Base-by-base conservation (phyloP, 2,113 vertebrate species). In the Perccottus glenii region DNA sequence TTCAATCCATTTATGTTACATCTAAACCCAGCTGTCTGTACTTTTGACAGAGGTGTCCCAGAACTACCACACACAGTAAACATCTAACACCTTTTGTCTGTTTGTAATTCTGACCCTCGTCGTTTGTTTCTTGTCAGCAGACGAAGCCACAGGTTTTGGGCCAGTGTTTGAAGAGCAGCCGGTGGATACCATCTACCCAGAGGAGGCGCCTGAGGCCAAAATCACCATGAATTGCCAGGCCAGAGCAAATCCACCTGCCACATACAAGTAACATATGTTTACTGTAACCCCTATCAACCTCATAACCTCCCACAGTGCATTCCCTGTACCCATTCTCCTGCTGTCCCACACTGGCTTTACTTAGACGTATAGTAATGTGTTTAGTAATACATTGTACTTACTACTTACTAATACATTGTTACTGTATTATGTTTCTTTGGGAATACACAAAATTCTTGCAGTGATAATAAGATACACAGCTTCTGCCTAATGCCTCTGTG, bases 81-180 rank as follows among this genome's bases (percentile, higher is more conserved):
- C 32, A 16, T 57, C 44, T 4, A 10, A 57, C 47, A 66, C 52
- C 51, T 64, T 59, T 72, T 56, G 69, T 59, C 42, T 65, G 46
- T 75, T 61, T 76, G 36, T 72, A n/a, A 32, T 12, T 61, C 56
- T 50, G 56, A 64, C 67, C 61, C 61, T 16, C 11, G 0, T 71
- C 4, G 38, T 72, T 74, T 82, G 67, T 73, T 63, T 83, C 47
- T 60, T 75, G 42, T 74, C 89, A 85, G 73, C 92, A 94, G 95
- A 96, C 53, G 95, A 96, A 84, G 91, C 92, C 81, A 92, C 93
- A 89, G 94, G 95, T 78, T 96, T 94, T 70, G 98, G 97, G 63
- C 97, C 97, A 0, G 94, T 99, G 88, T 98, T 99, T 91, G 96
- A 98, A 90, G 96, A 99, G 72, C 95, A 98, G 65, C 98, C 98